These are phyloP conservation scores for Eubucco bourcierii DNA, from an alignment of 2,113 vertebrate genomes.

Conservation along the genomic window DNA sequence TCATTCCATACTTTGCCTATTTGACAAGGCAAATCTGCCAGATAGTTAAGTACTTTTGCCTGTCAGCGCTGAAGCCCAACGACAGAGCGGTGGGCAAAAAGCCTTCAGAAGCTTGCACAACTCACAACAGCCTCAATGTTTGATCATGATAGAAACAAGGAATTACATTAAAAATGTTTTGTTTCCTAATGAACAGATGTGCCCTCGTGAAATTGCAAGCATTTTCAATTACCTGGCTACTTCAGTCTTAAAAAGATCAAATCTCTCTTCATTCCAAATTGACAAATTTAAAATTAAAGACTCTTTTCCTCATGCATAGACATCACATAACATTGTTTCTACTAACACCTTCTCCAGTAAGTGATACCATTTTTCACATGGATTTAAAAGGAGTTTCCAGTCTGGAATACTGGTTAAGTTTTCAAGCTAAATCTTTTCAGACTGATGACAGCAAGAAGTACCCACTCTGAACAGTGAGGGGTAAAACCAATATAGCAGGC, in stretches of 20 bases:
- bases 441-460: neutral
- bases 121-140: neutral
- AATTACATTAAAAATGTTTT: neutral
- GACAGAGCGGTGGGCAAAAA: neutral
- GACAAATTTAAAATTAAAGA: neutral
- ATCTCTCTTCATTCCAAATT: neutral
- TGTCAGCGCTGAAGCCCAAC: neutral
- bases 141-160: neutral
- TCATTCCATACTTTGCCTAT: neutral
- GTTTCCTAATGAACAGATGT: neutral
- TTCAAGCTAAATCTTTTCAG: neutral
- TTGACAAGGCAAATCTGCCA: neutral
- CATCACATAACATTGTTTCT: accelerated
- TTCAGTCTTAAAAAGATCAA: neutral
- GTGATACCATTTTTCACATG: neutral
- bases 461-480: neutral
- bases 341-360: neutral
- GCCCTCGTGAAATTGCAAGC: neutral
- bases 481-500: neutral
- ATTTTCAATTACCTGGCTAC: neutral
- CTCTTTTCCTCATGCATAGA: neutral
- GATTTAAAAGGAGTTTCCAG: neutral
- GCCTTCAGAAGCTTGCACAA: neutral
- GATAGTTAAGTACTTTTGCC: neutral
- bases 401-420: neutral